A percentile compares a stretch with the other conserved stretches of the same genome.
phyloP scores from a whole-genome alignment of 1,140 invertebrate species.

The Cydia amplana region DNA sequence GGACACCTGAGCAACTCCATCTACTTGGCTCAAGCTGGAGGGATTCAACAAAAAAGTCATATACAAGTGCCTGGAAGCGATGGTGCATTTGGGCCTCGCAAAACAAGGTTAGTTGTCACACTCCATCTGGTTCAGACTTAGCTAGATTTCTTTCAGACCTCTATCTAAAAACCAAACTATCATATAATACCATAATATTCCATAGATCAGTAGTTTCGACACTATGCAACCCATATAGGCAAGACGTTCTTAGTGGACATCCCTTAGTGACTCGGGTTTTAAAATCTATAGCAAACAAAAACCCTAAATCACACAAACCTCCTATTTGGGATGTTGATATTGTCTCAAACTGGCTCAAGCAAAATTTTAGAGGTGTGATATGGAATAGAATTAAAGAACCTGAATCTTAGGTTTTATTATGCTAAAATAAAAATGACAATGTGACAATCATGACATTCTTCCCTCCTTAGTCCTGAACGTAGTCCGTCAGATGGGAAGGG shows the following conservation, averaged over 20 bases:
- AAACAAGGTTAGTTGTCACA: background rate
- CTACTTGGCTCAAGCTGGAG: background rate
- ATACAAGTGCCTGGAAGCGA: background rate
- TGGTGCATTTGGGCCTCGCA: background rate
- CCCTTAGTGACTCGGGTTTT: background rate
- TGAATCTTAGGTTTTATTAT: too few species aligned
- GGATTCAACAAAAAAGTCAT: background rate
- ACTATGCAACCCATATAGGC: background rate
- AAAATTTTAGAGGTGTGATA: too few species aligned
- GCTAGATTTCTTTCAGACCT: constrained; percentile 20
- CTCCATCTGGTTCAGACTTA: constrained; percentile 10
- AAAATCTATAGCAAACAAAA: background rate
- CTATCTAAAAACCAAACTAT: background rate
- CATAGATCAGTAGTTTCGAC: constrained; percentile 5
- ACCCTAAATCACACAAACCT: background rate
- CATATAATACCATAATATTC: constrained; percentile 12
- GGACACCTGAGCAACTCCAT: background rate
- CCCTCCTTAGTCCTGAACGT: too few species aligned
- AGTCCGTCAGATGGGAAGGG: too few species aligned
- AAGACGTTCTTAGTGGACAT: background rate
- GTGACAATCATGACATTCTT: too few species aligned
- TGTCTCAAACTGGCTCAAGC: background rate
- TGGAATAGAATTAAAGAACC: too few species aligned
- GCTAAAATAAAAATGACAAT: too few species aligned
- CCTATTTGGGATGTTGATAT: constrained; percentile 7